phyloP scores from a whole-genome alignment of 1,140 invertebrate genomes.

The Acromyrmex charruanus region DNA sequence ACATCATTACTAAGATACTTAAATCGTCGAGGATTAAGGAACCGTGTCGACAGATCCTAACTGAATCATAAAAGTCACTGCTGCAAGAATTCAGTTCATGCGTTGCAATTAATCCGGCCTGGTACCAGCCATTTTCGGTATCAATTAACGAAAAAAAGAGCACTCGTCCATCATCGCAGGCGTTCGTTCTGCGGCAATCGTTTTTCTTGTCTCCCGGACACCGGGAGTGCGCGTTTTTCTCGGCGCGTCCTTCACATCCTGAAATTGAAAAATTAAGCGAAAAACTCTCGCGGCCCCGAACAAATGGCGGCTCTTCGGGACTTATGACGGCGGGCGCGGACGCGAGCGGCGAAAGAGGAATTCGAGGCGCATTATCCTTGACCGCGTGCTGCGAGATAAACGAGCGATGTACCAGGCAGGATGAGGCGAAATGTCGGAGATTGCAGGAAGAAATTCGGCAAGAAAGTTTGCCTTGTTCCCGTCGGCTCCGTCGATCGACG shows the following conservation, averaged over 20 bases:
- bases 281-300: constrained; percentile 52
- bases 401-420: constrained; percentile 48
- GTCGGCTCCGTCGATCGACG: background rate
- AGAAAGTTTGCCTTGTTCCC: constrained; percentile 42
- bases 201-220: constrained; percentile 39
- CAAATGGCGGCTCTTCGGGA: constrained; percentile 53
- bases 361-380: constrained; percentile 60
- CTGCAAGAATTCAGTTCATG: background rate
- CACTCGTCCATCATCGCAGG: constrained; percentile 26
- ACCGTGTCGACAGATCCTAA: background rate
- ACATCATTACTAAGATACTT: constrained; percentile 5
- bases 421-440: constrained; percentile 50
- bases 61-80: background rate
- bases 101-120: constrained; percentile 4
- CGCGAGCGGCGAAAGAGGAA: constrained; percentile 15
- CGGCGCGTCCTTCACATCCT: constrained; percentile 33
- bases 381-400: constrained; percentile 60
- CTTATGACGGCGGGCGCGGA: constrained; percentile 43
- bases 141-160: constrained; percentile 44
- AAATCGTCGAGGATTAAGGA: constrained; percentile 9
- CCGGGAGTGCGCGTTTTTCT: constrained; percentile 41
- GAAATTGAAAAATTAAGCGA: constrained; percentile 63
- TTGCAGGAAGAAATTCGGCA: constrained; percentile 58
- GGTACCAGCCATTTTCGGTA: background rate
- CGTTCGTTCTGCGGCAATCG: constrained; percentile 9